Conservation (phyloP, 35 echinoderm and acorn worm genomes). For the Anneissia japonica region DNA sequence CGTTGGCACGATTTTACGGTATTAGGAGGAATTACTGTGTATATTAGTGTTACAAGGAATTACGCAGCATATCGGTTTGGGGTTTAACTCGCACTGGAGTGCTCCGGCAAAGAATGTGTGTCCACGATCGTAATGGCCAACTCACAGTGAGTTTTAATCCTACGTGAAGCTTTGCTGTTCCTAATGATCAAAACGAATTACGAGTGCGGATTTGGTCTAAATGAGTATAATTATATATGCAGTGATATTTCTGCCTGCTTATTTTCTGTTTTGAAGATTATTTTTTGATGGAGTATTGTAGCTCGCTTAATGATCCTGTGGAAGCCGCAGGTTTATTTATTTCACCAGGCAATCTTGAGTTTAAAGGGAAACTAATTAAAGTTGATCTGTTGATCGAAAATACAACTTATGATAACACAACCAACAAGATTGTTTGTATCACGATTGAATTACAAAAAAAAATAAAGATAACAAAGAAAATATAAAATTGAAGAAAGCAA, state of each 20-base stretch:
- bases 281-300: neutral
- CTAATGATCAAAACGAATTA: neutral
- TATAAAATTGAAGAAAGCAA: no score
- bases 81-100: neutral
- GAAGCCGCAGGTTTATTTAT: no score
- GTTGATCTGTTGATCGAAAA: no score
- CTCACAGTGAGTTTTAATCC: neutral
- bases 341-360: no score
- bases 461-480: no score
- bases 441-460: no score
- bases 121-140: neutral
- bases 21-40: neutral
- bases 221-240: neutral
- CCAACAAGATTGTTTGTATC: no score
- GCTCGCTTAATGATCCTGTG: neutral
- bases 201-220: neutral
- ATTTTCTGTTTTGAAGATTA: neutral
- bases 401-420: no score
- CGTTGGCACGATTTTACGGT: neutral
- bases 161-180: neutral
- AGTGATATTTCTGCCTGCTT: neutral
- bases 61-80: neutral
- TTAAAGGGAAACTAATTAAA: neutral
- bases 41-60: neutral
- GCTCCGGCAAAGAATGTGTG: neutral